These are phyloP conservation scores for Vombatus ursinus DNA, from an alignment of 2,113 vertebrate species.

Conservation along the genomic window DNA sequence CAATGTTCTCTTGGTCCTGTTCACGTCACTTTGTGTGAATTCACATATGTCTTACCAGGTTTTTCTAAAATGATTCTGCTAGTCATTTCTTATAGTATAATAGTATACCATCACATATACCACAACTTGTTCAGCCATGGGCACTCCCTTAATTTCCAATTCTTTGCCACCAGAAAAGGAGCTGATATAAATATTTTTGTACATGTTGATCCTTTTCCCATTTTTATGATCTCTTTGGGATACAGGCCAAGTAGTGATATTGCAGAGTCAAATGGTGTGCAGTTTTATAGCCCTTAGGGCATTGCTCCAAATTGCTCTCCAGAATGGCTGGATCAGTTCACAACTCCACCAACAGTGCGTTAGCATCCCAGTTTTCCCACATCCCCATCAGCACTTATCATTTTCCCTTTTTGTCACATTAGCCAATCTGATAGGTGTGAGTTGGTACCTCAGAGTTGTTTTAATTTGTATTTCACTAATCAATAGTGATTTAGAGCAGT, in stretches of 20 bases:
- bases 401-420: not conserved
- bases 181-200: not conserved
- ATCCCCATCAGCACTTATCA: not conserved
- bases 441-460: not conserved
- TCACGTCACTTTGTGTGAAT: not conserved
- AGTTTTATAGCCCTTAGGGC: not conserved
- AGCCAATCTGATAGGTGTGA: not conserved
- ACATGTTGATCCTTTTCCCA: not conserved
- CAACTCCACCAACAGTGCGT: not conserved
- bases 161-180: not conserved
- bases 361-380: not conserved
- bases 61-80: not conserved
- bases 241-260: not conserved
- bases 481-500: not conserved
- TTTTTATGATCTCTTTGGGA: not conserved
- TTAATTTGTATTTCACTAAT: not conserved
- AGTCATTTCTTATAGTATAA: not conserved
- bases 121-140: not conserved
- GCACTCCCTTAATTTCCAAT: not conserved
- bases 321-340: not conserved
- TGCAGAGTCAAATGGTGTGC: not conserved
- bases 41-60: not conserved
- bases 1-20: not conserved
- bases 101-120: not conserved
- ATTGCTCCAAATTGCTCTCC: not conserved